Evolutionary conservation across 2,888 invertebrate genomes (phyloP).

Genomic region (Formica aserva): DNA sequence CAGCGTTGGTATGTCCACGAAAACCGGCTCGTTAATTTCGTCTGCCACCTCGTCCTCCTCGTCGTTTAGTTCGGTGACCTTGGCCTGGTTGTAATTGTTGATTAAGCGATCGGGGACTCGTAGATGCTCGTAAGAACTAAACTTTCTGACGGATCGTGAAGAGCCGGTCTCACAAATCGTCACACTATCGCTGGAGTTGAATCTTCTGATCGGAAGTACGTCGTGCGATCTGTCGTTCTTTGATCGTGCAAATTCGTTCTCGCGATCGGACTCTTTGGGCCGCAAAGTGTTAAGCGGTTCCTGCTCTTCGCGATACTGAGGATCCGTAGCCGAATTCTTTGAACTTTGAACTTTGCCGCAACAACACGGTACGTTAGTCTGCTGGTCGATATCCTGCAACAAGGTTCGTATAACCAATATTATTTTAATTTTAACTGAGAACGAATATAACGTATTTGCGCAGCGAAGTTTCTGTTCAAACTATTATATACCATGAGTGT

Average conservation of each 20-base stretch:
- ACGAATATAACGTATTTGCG: background rate
- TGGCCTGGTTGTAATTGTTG: constrained; percentile 71
- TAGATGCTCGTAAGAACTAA: constrained; percentile 73
- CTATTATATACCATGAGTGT: background rate
- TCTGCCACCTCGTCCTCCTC: constrained; percentile 69
- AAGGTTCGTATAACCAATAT: constrained; percentile 16
- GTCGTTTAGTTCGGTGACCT: constrained; percentile 74
- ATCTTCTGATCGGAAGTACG: constrained; percentile 61
- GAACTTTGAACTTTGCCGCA: constrained; percentile 63
- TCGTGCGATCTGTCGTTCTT: background rate
- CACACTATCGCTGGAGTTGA: constrained; percentile 71
- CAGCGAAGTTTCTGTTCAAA: background rate
- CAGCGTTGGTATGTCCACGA: constrained; percentile 81
- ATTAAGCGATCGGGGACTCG: constrained; percentile 51
- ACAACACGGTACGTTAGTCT: constrained; percentile 62
- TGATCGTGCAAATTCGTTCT: background rate
- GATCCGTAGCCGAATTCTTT: constrained; percentile 34
- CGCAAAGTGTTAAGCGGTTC: background rate
- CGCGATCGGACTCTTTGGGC: background rate
- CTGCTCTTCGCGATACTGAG: constrained; percentile 7
- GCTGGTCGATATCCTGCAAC: constrained; percentile 70
- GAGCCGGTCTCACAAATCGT: constrained; percentile 45
- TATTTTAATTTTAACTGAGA: constrained; percentile 23
- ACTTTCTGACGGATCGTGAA: constrained; percentile 61
- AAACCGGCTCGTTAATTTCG: constrained; percentile 77